Evolutionary conservation across 2,888 invertebrate genomes (phyloP), one percentile per base, ranked within the genome.

Genomic region (Sphecodes monilicornis): DNA sequence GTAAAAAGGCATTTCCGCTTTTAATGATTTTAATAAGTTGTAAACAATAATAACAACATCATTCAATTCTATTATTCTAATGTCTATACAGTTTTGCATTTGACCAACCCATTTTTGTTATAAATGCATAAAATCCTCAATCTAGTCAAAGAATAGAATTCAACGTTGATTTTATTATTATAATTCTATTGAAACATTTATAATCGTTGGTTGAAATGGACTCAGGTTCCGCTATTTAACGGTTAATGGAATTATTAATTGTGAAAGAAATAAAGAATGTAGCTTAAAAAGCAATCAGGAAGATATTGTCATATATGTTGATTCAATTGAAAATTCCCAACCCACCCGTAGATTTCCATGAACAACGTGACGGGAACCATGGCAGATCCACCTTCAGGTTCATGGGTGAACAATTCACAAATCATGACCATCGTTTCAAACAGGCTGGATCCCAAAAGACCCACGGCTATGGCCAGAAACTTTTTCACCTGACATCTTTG

Each of bases 361-460:
- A 97, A 97, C 46, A 96, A 95, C 41, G 96, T 95, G 4, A 96
- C 94, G 0, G 97, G 96, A 66, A 98, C 97, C 90, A 97, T 96
- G 0, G 97, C 97, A 0, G 97, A 97, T 0, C 98, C 98, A 1
- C 98, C 98, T 81, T 98, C 98, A 0, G 98, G 97, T 92, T 98
- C 98, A 86, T 97, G 97, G 0, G 98, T 98, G 76, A 98, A 95
- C 0, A 98, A 96, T 93, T 98, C 98, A 93, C 98, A 98, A 32
- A 98, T 95, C 86, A 97, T 95, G 69, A 97, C 96, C 97, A 98
- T 97, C 0, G 98, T 97, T 92, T 97, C 96, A 3, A 97, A 97
- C 26, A 98, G 95, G 91, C 96, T 97, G 97, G 98, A 96, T 50
- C 96, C 96, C 54, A 97, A 92, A 82, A 97, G 94, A 0, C 97